A percentile compares a stretch with the other conserved stretches of the same genome.
phyloP scores from a whole-genome alignment of 2,888 invertebrate species.

The Hymenopus coronatus region DNA sequence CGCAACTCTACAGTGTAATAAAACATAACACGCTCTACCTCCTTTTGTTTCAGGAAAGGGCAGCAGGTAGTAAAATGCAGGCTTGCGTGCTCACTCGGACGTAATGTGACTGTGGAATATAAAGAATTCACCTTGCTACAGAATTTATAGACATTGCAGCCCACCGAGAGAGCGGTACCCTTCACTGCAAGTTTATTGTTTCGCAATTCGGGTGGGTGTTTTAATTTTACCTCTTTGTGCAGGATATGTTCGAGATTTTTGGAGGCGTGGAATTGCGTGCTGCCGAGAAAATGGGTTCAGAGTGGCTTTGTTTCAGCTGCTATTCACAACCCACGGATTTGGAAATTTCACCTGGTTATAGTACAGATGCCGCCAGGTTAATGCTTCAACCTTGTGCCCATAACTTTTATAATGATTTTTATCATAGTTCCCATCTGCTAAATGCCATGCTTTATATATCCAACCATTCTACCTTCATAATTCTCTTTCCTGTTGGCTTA shows the following conservation, averaged over 20 bases:
- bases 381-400: no score
- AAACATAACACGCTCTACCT: not conserved
- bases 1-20: not conserved
- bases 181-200: not conserved
- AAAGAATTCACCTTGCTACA: not conserved
- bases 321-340: not conserved
- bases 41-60: not conserved
- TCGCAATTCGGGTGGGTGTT: not conserved
- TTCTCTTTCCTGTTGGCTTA: no score
- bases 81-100: not conserved
- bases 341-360: no score
- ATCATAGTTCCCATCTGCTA: no score
- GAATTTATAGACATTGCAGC: not conserved
- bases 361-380: no score
- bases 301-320: not conserved
- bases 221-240: not conserved
- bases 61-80: not conserved
- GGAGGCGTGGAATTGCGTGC: not conserved
- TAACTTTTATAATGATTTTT: no score
- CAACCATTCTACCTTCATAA: no score
- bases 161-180: not conserved
- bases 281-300: not conserved
- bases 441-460: no score
- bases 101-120: not conserved
- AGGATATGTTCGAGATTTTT: not conserved